phyloP scores from a whole-genome alignment of 2,113 vertebrate genomes.

The Sminthopsis crassicaudata region DNA sequence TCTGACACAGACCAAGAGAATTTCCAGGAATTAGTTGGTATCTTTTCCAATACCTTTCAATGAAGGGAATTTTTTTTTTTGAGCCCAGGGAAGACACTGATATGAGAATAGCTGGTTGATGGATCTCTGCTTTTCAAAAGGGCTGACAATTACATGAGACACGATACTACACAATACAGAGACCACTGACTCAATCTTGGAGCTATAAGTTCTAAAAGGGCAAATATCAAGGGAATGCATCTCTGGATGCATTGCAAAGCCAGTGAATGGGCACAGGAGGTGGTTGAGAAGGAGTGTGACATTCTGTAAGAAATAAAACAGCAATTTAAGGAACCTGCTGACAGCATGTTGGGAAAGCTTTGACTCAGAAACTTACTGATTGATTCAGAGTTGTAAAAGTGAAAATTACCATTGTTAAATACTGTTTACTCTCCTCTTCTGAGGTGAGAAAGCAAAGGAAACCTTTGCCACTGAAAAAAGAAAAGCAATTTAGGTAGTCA shows the following conservation, averaged over 20 bases:
- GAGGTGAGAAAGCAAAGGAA: neutral
- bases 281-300: neutral
- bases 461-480: neutral
- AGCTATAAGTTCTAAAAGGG: neutral
- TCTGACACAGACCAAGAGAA: conserved; percentile 3
- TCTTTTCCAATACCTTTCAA: neutral
- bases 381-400: neutral
- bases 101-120: neutral
- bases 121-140: neutral
- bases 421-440: neutral
- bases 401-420: neutral
- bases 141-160: neutral
- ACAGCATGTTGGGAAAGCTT: neutral
- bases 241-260: neutral
- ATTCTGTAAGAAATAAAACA: neutral
- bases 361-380: neutral
- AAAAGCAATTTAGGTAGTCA: neutral
- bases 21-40: neutral
- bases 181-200: neutral
- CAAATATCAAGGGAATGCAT: neutral
- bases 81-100: neutral
- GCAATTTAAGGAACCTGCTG: neutral
- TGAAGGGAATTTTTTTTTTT: neutral
- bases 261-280: neutral
- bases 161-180: neutral